Base-by-base conservation (phyloP, 2,113 vertebrate genomes). In the Zingel zingel region DNA sequence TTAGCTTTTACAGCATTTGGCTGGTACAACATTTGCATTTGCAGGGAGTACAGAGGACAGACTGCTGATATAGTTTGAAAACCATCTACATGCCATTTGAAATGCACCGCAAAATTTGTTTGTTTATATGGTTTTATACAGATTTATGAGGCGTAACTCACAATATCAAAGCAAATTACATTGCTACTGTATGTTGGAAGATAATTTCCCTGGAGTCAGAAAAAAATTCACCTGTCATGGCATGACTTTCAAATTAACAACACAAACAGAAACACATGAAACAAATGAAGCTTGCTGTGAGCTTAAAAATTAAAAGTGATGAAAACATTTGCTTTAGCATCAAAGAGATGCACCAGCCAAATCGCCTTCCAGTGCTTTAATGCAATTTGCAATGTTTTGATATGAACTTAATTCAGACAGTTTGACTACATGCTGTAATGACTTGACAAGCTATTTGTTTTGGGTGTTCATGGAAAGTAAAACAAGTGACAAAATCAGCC, bases 1-100 rank as follows among this genome's bases (percentile, higher is more conserved):
- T 93, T 94, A 88, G 89, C 82, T 91, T 93, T 91, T 90, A 93
- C 81, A 66, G 81, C 87, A 88, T 83, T 92, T 91, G 86, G 86
- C 93, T 86, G 80, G 59, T 75, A 76, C 68, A 90, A 78, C 84
- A 87, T 91, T 91, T 91, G 79, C 88, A 87, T 90, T 89, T 86
- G 77, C 83, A 61, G 36, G 27, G 71, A 82, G 87, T 85, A 54
- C 70, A 84, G 80, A 86, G 79, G 61, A 84, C 21, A 19, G 48
- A 71, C 62, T 81, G 84, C 78, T 57, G 67, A 80, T 73, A 36
- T 47, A 67, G 66, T 76, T 82, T 82, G 33, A 77, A 70, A 63
- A 68, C 36, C 72, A 63, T 47, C 83, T 23, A 54, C 47, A 67
- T 72, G 27, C 23, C 30, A 70, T 86, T 79, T 86, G 30, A 81